These are phyloP conservation scores for Sceliomorpha sp. DNA, from an alignment of 2,888 invertebrate species.

Conservation along the genomic window DNA sequence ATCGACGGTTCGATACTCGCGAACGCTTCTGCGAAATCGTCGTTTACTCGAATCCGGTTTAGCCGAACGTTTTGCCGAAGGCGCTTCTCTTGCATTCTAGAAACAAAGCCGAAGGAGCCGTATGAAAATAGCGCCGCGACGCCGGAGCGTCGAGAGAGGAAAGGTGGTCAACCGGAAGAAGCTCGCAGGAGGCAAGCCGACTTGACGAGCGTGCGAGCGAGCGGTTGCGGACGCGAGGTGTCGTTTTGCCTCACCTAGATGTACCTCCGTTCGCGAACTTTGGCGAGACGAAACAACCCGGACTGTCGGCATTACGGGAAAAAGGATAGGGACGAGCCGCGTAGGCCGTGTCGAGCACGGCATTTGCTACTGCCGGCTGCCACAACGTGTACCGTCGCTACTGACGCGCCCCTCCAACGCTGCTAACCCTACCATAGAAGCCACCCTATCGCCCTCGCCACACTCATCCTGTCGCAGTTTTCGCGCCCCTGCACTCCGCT, in stretches of 20 bases:
- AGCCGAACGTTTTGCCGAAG: too few species aligned
- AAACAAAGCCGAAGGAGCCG: too few species aligned
- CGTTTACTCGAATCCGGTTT: too few species aligned
- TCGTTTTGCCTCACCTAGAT: slow-evolving; percentile 10
- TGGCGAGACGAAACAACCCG: slow-evolving; percentile 6
- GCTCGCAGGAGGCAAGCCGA: slow-evolving; percentile 8
- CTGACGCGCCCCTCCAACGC: slow-evolving; percentile 63
- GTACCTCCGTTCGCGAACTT: slow-evolving; percentile 19
- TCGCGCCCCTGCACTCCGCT: slow-evolving; percentile 16
- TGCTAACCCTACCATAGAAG: slow-evolving; percentile 36
- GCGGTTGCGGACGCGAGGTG: too few species aligned
- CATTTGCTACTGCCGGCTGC: slow-evolving; percentile 77
- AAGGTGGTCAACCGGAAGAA: slow-evolving; percentile 30
- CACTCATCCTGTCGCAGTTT: slow-evolving; percentile 44
- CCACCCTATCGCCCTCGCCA: slow-evolving; percentile 37
- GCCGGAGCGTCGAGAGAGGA: slow-evolving; percentile 21
- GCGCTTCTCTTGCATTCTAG: too few species aligned
- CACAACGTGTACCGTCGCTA: slow-evolving; percentile 77
- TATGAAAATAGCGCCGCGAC: too few species aligned
- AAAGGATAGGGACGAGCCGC: slow-evolving; percentile 46
- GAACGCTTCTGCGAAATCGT: too few species aligned
- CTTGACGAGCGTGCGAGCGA: slow-evolving; percentile 12
- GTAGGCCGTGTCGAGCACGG: slow-evolving; percentile 75
- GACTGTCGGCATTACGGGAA: slow-evolving; percentile 37
- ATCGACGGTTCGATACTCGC: too few species aligned